Conservation (phyloP, 2,888 invertebrate genomes). For the Graphium colonna region DNA sequence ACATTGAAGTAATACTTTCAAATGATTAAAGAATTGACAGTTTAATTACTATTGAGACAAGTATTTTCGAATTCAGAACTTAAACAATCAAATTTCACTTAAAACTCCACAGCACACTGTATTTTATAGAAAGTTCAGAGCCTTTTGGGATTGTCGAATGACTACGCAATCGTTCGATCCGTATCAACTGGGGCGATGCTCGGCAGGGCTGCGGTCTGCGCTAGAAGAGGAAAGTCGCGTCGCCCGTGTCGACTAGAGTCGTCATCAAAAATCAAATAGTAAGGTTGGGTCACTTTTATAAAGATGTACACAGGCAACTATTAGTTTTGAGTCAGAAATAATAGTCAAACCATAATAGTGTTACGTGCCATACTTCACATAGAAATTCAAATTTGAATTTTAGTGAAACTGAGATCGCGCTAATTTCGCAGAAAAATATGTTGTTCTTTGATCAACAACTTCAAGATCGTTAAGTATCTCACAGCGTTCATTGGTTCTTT, state of each 20-base stretch:
- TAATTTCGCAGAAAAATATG: conserved; percentile 50
- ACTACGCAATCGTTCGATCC: conserved; percentile 76
- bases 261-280: conserved; percentile 11
- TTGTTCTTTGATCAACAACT: conserved; percentile 1
- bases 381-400: conserved; percentile 49
- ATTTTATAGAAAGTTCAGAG: conserved; percentile 27
- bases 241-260: conserved; percentile 34
- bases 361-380: conserved; percentile 14
- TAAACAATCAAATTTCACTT: conserved; percentile 23
- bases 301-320: background rate
- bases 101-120: conserved; percentile 23
- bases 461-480: conserved; percentile 13
- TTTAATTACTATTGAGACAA: conserved; percentile 12
- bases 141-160: conserved; percentile 51
- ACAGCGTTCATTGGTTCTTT: conserved; percentile 20
- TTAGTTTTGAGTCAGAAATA: conserved; percentile 4
- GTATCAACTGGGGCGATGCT: conserved; percentile 68
- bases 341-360: background rate
- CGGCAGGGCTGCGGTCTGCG: conserved; percentile 71
- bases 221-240: conserved; percentile 65
- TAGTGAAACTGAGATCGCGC: conserved; percentile 49
- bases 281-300: background rate
- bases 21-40: conserved; percentile 18
- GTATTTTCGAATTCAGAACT: conserved; percentile 37
- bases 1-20: conserved; percentile 24